Evolutionary conservation across 2,888 invertebrate species (phyloP).

Genomic region (Aelia acuminata): DNA sequence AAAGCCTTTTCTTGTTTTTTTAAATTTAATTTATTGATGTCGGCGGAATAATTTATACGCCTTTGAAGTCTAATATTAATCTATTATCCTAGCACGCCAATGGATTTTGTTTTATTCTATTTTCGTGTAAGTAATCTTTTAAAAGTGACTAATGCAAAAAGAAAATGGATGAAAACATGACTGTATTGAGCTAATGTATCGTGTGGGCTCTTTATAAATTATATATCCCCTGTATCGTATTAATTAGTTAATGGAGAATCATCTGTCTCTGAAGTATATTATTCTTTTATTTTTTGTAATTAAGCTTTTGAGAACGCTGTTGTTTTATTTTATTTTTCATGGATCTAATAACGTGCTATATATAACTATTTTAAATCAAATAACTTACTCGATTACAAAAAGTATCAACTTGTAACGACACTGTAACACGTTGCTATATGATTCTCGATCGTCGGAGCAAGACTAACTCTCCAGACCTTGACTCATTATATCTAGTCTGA

Average conservation of each 20-base stretch:
- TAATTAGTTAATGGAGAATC: background rate
- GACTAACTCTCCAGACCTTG: too few relatives aligned
- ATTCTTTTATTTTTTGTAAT: background rate
- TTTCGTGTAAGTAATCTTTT: conserved; percentile 7
- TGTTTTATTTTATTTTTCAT: too few relatives aligned
- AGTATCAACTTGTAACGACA: too few relatives aligned
- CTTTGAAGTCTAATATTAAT: background rate
- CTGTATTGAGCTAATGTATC: background rate
- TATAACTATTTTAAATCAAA: too few relatives aligned
- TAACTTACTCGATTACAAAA: too few relatives aligned
- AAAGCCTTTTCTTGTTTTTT: background rate
- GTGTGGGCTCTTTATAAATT: background rate
- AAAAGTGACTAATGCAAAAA: background rate
- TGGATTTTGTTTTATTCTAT: background rate
- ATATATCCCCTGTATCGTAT: background rate
- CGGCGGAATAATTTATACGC: background rate
- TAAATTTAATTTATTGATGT: background rate
- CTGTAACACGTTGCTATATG: too few relatives aligned
- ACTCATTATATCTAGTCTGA: too few relatives aligned
- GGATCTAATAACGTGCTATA: too few relatives aligned
- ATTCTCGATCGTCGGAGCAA: too few relatives aligned
- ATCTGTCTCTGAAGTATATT: background rate
- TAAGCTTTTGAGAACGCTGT: too few relatives aligned
- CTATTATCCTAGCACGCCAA: background rate
- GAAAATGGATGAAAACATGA: background rate